phyloP scores from a whole-genome alignment of 1,140 invertebrate species.

The Zaprionus capensis region DNA sequence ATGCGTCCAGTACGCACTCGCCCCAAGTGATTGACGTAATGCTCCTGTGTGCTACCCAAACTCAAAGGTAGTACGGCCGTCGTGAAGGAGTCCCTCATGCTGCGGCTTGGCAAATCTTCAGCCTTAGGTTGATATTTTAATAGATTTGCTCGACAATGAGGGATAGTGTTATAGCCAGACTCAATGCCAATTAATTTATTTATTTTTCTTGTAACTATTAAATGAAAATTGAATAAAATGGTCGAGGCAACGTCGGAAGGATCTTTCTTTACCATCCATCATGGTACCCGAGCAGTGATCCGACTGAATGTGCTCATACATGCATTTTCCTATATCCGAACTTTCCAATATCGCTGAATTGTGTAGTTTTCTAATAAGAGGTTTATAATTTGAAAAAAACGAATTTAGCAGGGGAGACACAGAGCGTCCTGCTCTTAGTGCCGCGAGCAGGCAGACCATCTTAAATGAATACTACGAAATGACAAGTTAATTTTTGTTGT shows the following conservation, averaged over 20 bases:
- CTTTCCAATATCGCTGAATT: not conserved
- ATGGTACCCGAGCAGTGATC: conserved; percentile 40
- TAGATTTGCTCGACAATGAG: conserved; percentile 61
- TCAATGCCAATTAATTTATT: conserved; percentile 57
- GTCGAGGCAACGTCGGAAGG: not conserved
- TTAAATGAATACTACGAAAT: not conserved
- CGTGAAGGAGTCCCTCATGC: conserved; percentile 88
- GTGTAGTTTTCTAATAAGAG: not conserved
- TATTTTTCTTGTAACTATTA: conserved; percentile 57
- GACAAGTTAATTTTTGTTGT: not conserved
- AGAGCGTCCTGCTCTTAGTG: not conserved
- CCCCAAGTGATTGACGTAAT: conserved; percentile 88
- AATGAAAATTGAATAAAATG: not conserved
- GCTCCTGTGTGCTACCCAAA: conserved; percentile 86
- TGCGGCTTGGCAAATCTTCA: conserved; percentile 84
- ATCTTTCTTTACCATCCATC: conserved; percentile 19
- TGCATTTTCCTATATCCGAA: not conserved
- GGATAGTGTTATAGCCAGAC: conserved; percentile 57
- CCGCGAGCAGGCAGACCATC: not conserved
- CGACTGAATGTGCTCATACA: conserved; percentile 7
- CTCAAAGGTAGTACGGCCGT: conserved; percentile 88
- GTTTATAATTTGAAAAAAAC: not conserved
- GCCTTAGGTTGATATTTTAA: conserved; percentile 63
- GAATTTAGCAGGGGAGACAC: not conserved
- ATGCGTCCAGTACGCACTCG: conserved; percentile 89